These are phyloP conservation scores for Fringilla coelebs DNA, from an alignment of 2,797 vertebrate genomes.

Conservation along the genomic window DNA sequence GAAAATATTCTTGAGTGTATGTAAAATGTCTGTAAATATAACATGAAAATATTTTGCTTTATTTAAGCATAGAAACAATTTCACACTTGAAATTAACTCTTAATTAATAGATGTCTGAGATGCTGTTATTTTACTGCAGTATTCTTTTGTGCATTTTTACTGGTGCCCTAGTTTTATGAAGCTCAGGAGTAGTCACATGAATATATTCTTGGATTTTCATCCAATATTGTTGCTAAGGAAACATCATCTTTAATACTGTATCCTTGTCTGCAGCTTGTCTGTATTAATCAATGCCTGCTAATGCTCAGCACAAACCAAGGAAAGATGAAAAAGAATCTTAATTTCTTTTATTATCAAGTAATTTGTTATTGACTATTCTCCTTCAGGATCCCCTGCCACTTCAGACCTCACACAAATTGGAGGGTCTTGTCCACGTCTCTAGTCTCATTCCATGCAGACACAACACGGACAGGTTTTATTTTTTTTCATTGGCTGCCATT, in stretches of 20 bases:
- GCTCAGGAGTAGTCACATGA: conserved; percentile 58
- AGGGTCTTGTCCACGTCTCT: not conserved
- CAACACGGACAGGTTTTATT: not conserved
- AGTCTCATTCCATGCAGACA: not conserved
- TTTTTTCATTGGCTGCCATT: not conserved
- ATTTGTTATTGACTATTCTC: not conserved
- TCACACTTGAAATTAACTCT: not conserved
- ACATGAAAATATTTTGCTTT: not conserved
- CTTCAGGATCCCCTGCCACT: not conserved
- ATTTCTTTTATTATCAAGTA: not conserved
- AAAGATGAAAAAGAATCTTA: not conserved
- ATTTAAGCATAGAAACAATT: not conserved
- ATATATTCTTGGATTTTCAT: conserved; percentile 60
- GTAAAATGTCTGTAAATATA: not conserved
- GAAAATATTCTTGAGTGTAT: not conserved
- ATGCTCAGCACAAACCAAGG: not conserved
- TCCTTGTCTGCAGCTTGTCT: conserved; percentile 57
- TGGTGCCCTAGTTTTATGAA: conserved; percentile 59
- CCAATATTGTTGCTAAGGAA: conserved; percentile 65
- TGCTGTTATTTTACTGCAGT: conserved; percentile 8
- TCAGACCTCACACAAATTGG: not conserved
- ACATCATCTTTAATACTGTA: conserved; percentile 65
- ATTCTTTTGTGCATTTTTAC: conserved; percentile 40
- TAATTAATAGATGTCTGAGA: not conserved
- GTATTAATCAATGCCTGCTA: conserved; percentile 51